A percentile compares a stretch with the other conserved stretches of the same genome.
phyloP scores from a whole-genome alignment of 2,797 vertebrate species.

The Megaceryle alcyon region DNA sequence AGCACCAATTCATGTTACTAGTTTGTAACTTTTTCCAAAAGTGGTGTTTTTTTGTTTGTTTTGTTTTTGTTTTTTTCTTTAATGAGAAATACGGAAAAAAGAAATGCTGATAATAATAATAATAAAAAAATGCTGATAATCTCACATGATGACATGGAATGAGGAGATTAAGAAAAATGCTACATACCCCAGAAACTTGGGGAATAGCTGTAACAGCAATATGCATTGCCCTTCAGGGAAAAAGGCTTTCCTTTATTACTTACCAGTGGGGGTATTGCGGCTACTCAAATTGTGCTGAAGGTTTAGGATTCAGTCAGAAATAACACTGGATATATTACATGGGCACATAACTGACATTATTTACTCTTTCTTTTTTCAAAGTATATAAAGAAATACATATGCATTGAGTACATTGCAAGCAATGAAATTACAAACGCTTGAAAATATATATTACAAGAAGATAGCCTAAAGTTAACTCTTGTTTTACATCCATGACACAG shows the following conservation, averaged over 20 bases:
- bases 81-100: background rate
- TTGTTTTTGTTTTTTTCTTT: too few relatives aligned
- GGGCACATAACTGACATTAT: background rate
- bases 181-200: background rate
- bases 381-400: background rate
- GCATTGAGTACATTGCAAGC: rapidly evolving
- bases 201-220: background rate
- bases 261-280: background rate
- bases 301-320: background rate
- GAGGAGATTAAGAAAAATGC: background rate
- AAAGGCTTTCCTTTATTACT: background rate
- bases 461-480: background rate
- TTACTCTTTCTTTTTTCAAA: background rate
- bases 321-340: background rate
- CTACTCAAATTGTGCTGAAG: background rate
- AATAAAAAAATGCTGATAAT: background rate
- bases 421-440: background rate
- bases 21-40: background rate
- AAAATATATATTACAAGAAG: background rate
- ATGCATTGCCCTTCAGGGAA: background rate
- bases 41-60: too few relatives aligned
- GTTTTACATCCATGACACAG: background rate
- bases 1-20: background rate
- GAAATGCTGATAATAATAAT: background rate
- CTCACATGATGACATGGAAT: background rate